Base-by-base conservation (phyloP, 1,140 invertebrate species). In the Asobara japonica region DNA sequence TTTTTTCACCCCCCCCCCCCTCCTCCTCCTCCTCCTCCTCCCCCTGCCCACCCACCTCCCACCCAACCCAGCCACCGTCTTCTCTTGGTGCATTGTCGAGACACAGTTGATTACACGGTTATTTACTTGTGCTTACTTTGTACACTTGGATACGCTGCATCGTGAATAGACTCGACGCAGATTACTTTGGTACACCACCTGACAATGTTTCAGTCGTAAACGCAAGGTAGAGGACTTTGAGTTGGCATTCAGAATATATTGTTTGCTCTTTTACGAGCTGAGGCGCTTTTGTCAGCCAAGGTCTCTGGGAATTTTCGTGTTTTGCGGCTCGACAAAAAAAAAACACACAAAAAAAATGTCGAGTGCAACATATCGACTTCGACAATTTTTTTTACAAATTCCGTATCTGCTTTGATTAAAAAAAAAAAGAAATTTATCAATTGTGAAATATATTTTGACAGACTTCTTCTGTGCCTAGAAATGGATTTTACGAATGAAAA, bases 91-190 rank as follows among this genome's bases (percentile, higher is more conserved):
- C 29, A 62, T 62, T 62, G 29, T 31, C 51, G 27, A 27, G 51
- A 6, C 27, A 62, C 60, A 30, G 51, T 56, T 56, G 51, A 56
- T 56, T 56, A 56, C 22, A 56, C 51, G 51, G 51, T 56, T 56
- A 56, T 56, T 56, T 56, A 27, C 51, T 56, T 56, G 51, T 56
- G 51, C 51, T 56, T 56, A 56, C 51, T 56, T 56, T 56, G 51
- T 56, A 56, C 22, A 56, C 51, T 25, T 56, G 51, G 18, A 5
- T 56, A 56, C 51, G 6, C 18, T 13, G 51, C 18, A 56, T 56
- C 18, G 4, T 22, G 51, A 27, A 25, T 56, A 45, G 41, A 16
- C 18, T 16, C n/a, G 13, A 16, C 18, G 41, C n/a, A 45, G 18
- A 45, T 16, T 45, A 45, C 41, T 45, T 45, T 45, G 41, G 41